A percentile compares a stretch with the other conserved stretches of the same genome.
Conservation (phyloP, 2,797 vertebrate genomes). For the Ctenopoma multispine region DNA sequence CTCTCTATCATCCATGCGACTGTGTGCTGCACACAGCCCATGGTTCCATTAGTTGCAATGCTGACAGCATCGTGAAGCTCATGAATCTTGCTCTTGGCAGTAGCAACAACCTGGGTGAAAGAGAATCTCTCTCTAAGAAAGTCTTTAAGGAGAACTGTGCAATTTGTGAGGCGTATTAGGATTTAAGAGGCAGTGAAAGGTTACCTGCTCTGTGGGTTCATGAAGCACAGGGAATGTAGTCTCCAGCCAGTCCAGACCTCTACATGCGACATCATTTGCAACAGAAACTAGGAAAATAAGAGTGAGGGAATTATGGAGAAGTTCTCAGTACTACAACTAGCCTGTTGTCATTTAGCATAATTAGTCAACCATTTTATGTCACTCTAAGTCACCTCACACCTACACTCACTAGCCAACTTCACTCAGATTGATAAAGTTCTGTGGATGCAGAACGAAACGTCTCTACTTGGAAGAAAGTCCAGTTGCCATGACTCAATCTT, state of each 20-base stretch:
- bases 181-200: not conserved
- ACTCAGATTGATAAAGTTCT: too few relatives aligned
- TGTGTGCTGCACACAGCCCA: constrained; percentile 79
- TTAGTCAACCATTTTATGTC: too few relatives aligned
- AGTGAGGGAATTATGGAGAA: not conserved
- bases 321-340: not conserved
- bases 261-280: constrained; percentile 91
- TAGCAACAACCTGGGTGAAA: constrained; percentile 82
- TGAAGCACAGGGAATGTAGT: constrained; percentile 88
- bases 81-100: constrained; percentile 83
- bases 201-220: constrained; percentile 89
- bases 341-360: too few relatives aligned
- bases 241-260: constrained; percentile 92
- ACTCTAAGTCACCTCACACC: too few relatives aligned
- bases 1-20: constrained; percentile 82
- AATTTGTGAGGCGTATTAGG: not conserved
- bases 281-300: constrained; percentile 83
- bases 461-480: too few relatives aligned
- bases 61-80: constrained; percentile 83
- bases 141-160: too few relatives aligned
- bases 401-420: too few relatives aligned
- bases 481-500: too few relatives aligned
- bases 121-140: not conserved
- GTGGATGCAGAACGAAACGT: too few relatives aligned
- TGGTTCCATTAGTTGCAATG: constrained; percentile 79